These are phyloP conservation scores for Encarsia formosa DNA, from an alignment of 2,888 invertebrate species.

Conservation along the genomic window DNA sequence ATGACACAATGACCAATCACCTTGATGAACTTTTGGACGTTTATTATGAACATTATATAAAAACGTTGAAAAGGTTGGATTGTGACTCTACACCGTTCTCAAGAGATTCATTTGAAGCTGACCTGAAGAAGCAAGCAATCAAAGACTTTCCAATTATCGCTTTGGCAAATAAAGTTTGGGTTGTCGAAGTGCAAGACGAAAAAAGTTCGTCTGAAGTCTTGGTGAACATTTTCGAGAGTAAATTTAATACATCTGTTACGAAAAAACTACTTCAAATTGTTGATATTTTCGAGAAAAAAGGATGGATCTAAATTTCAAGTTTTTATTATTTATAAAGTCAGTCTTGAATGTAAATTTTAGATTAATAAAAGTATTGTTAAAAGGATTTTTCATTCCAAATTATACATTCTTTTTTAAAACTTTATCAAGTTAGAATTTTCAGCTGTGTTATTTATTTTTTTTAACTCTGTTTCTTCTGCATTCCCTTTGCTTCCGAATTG, in stretches of 20 bases:
- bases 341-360: no score
- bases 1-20: slow-evolving; percentile 48
- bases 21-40: slow-evolving; percentile 53
- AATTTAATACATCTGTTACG: not conserved
- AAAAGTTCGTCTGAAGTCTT: not conserved
- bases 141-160: slow-evolving; percentile 36
- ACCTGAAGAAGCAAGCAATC: slow-evolving; percentile 30
- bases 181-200: not conserved
- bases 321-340: no score
- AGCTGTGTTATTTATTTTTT: no score
- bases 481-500: no score
- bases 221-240: not conserved
- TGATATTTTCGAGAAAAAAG: no score
- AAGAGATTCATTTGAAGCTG: slow-evolving; percentile 32
- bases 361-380: no score
- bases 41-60: slow-evolving; percentile 55
- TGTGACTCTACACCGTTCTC: slow-evolving; percentile 41
- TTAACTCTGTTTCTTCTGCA: no score
- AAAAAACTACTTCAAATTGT: no score
- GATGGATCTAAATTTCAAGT: no score
- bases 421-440: no score
- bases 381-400: no score
- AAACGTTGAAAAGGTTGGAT: slow-evolving; percentile 47
- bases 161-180: slow-evolving; percentile 8
- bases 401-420: no score